These are phyloP conservation scores for Aurelia aurita DNA, from an alignment of 30 jellyfish, hydroid and myxozoan genomes.

Conservation along the genomic window DNA sequence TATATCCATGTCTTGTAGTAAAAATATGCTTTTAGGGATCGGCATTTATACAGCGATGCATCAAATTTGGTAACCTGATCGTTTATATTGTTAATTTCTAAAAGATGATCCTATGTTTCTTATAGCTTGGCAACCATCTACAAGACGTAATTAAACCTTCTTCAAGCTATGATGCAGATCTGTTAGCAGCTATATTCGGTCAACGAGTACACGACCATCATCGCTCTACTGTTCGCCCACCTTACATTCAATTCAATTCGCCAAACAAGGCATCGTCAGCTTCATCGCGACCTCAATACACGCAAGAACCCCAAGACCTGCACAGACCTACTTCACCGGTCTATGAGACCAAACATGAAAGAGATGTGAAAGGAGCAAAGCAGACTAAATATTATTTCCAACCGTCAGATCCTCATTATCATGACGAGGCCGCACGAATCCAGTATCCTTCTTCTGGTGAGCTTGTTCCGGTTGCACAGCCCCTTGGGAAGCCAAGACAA, in stretches of 20 bases:
- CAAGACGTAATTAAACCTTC: neutral
- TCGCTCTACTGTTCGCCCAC: constrained; percentile 70
- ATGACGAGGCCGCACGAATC: neutral
- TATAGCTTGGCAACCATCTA: constrained; percentile 2
- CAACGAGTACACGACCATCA: constrained; percentile 16
- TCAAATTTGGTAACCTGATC: too few relatives aligned
- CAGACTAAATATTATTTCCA: constrained; percentile 55
- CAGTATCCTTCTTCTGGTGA: constrained; percentile 66
- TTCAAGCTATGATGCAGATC: constrained; percentile 21
- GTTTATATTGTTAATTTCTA: too few relatives aligned
- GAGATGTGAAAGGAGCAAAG: neutral
- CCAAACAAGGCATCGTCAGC: constrained; percentile 28
- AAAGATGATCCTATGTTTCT: too few relatives aligned
- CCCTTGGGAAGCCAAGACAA: constrained; percentile 79
- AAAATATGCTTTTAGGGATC: too few relatives aligned
- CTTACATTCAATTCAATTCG: constrained; percentile 63
- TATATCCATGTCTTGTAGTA: too few relatives aligned
- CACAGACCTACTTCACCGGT: neutral
- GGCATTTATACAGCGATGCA: too few relatives aligned
- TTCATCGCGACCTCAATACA: neutral
- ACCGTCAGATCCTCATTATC: constrained; percentile 33
- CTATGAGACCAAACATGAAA: neutral
- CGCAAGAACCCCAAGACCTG: neutral
- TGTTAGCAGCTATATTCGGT: constrained; percentile 47
- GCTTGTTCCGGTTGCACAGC: constrained; percentile 70